Evolutionary conservation across 1,140 invertebrate species (phyloP), one percentile per base, ranked within the genome.

Genomic region (Penaeus chinensis): DNA sequence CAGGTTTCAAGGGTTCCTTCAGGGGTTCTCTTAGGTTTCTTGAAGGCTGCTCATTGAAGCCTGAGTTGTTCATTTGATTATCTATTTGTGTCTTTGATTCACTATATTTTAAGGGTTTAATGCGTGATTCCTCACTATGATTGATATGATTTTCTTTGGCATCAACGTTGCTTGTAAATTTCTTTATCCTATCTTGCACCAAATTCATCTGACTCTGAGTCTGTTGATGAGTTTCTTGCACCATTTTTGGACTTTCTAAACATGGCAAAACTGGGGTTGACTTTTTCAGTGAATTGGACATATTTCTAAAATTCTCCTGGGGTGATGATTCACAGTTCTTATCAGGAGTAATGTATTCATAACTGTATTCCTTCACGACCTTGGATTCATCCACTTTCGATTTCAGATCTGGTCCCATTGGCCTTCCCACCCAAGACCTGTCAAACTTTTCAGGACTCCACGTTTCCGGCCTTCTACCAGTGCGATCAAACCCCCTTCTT

Each of bases 161-260:
- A 66, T 87, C 86, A 77, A 61, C 54, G 10, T 83, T 87, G 22
- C 66, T 27, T 60, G 80, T 93, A 88, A 94, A 94, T 8, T 92
- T 92, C 47, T 92, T 93, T 11, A 94, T 94, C 85, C 94, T 90
- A 82, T 92, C 92, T 80, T 94, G 93, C 0, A 94, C 94, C 60
- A 93, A 91, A 90, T 94, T 94, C 77, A 63, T 82, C 18, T 87
- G 85, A 54, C 91, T 91, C 79, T 92, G 92, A 42, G 92, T 91
- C 42, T 91, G 90, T 88, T 92, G 90, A 62, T 91, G 89, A 65
- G 87, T 89, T 87, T 90, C 87, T 42, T 89, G 84, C 8, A 90
- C 90, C 42, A 90, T 90, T 76, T 82, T 89, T 47, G 90, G 89
- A 85, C 87, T 90, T 77, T 90, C 85, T 76, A 89, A 85, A 19